Evolutionary conservation across 2,113 vertebrate genomes (phyloP).

Genomic region (Odocoileus virginianus): DNA sequence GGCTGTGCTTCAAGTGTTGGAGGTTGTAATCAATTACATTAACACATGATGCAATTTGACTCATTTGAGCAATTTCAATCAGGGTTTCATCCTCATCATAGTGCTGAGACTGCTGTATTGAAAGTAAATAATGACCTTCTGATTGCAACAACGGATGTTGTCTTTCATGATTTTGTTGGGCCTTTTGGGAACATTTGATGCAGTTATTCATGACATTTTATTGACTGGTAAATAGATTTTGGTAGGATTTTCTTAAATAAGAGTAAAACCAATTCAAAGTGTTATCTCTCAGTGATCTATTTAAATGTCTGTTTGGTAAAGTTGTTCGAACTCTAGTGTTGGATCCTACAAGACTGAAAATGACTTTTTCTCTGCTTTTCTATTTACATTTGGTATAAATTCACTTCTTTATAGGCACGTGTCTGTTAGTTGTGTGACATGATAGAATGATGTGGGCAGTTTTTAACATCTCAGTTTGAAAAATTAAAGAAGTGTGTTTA

Average conservation of each 20-base stretch:
- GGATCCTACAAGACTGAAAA: background rate
- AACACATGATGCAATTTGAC: constrained; percentile 73
- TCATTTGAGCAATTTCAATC: constrained; percentile 75
- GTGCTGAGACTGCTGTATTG: constrained; percentile 64
- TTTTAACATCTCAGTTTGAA: background rate
- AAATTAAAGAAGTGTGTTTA: background rate
- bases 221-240: constrained; percentile 55
- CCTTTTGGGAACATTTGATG: constrained; percentile 42
- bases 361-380: background rate
- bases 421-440: background rate
- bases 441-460: background rate
- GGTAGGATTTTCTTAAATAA: constrained; percentile 55
- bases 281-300: constrained; percentile 18
- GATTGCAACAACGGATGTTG: constrained; percentile 57
- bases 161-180: constrained; percentile 52
- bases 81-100: constrained; percentile 66
- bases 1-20: constrained; percentile 64
- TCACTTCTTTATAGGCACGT: background rate
- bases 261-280: constrained; percentile 31
- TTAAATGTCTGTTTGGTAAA: background rate
- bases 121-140: constrained; percentile 71
- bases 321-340: background rate
- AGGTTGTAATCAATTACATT: constrained; percentile 73
- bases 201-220: constrained; percentile 49
- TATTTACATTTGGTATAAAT: background rate